These are phyloP conservation scores for Lichenostomus cassidix DNA, from an alignment of 2,113 vertebrate species.

Conservation along the genomic window DNA sequence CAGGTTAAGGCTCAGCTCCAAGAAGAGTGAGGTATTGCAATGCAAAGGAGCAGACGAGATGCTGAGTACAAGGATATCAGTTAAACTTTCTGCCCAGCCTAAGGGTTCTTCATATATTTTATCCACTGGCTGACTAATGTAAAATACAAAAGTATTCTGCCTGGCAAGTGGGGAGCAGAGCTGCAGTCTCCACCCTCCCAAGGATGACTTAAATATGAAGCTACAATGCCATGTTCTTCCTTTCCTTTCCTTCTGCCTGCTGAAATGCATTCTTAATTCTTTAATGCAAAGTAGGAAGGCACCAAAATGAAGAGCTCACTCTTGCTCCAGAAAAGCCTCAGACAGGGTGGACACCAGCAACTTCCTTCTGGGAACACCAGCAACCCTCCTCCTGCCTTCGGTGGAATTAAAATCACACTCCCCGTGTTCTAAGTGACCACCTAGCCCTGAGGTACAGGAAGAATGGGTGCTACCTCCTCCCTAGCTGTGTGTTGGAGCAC, in stretches of 20 bases:
- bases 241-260: not conserved
- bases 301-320: not conserved
- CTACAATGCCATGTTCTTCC: not conserved
- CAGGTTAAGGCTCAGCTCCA: not conserved
- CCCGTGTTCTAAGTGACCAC: not conserved
- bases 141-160: slow-evolving; percentile 14
- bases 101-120: not conserved
- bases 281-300: not conserved
- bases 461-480: not conserved
- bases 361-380: not conserved
- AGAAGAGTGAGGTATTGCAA: not conserved
- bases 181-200: not conserved
- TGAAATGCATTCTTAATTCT: slow-evolving; percentile 15
- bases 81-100: not conserved
- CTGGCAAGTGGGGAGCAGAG: not conserved
- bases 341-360: not conserved
- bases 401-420: not conserved
- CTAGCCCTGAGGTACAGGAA: not conserved
- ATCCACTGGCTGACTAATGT: not conserved
- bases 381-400: not conserved
- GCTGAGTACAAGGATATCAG: not conserved
- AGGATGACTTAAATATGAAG: not conserved
- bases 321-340: not conserved
- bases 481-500: not conserved
- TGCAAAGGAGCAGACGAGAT: not conserved